Evolutionary conservation across 2,113 vertebrate genomes (phyloP).

Genomic region (Cranoglanis bouderius): DNA sequence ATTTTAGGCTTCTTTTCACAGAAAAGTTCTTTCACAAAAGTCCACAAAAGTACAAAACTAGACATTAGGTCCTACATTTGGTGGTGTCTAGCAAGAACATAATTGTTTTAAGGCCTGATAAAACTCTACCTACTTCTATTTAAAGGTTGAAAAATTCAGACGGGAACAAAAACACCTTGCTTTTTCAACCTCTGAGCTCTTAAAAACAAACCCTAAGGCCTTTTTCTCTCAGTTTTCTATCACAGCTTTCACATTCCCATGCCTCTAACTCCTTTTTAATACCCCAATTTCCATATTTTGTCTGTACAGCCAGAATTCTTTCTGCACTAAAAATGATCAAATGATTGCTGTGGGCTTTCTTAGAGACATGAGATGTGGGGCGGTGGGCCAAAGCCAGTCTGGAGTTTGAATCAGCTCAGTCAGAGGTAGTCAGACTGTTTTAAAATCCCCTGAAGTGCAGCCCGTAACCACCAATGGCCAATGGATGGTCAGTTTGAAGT

Average conservation of each 20-base stretch:
- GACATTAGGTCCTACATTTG: neutral
- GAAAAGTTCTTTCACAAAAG: neutral
- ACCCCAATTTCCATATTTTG: slow-evolving; percentile 46
- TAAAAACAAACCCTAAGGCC: slow-evolving; percentile 57
- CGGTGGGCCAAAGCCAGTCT: slow-evolving; percentile 47
- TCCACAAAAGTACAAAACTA: neutral
- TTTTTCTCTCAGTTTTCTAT: slow-evolving; percentile 63
- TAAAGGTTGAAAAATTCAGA: slow-evolving; percentile 4
- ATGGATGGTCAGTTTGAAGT: slow-evolving; percentile 71
- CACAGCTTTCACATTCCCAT: slow-evolving; percentile 58
- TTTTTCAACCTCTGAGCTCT: slow-evolving; percentile 64
- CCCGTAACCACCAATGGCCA: slow-evolving; percentile 63
- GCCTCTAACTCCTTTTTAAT: slow-evolving; percentile 32
- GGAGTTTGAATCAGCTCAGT: slow-evolving; percentile 59
- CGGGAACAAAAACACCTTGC: slow-evolving; percentile 52
- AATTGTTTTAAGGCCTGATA: slow-evolving; percentile 4
- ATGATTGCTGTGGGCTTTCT: slow-evolving; percentile 49
- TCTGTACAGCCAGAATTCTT: slow-evolving; percentile 33
- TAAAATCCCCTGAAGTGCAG: slow-evolving; percentile 68
- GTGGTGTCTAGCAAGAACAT: neutral
- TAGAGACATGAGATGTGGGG: slow-evolving; percentile 47
- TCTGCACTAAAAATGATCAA: slow-evolving; percentile 50
- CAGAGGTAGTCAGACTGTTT: slow-evolving; percentile 62
- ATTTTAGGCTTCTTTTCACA: neutral
- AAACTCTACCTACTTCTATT: neutral